Evolutionary conservation across 2,888 invertebrate genomes (phyloP).

Genomic region (Folsomia candida): DNA sequence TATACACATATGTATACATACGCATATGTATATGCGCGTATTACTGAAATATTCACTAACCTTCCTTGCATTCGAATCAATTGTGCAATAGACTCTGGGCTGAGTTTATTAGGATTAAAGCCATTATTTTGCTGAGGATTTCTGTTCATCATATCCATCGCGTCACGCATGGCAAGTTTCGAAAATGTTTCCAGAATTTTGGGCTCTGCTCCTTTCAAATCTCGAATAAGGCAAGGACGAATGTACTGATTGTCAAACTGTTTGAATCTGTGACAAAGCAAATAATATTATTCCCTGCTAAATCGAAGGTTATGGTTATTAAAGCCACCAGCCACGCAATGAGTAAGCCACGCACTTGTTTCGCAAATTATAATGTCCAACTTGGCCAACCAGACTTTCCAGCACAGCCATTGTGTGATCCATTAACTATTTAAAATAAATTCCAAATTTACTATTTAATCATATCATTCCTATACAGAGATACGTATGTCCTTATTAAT

Average conservation of each 20-base stretch:
- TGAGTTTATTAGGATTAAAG: slow-evolving; percentile 36
- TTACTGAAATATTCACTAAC: too few species aligned
- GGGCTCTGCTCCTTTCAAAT: slow-evolving; percentile 76
- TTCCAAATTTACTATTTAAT: not conserved
- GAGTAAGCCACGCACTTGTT: slow-evolving; percentile 65
- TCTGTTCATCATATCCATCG: slow-evolving; percentile 59
- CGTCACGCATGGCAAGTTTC: slow-evolving; percentile 88
- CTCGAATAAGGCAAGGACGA: slow-evolving; percentile 79
- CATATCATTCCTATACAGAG: too few species aligned
- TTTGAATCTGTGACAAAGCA: slow-evolving; percentile 67
- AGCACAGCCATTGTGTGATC: slow-evolving; percentile 97
- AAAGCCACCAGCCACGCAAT: too few species aligned
- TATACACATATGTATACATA: too few species aligned
- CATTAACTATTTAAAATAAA: slow-evolving; percentile 63
- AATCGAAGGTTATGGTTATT: too few species aligned
- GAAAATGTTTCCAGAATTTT: slow-evolving; percentile 93
- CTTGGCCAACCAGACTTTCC: slow-evolving; percentile 91
- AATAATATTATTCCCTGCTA: not conserved
- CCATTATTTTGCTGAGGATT: slow-evolving; percentile 33
- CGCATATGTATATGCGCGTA: too few species aligned
- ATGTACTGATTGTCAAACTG: slow-evolving; percentile 91
- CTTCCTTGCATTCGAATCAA: slow-evolving; percentile 67
- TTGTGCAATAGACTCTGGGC: slow-evolving; percentile 80
- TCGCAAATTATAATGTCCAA: slow-evolving; percentile 88
- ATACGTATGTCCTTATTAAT: too few species aligned